Conservation (phyloP, 2,797 vertebrate species). For the Lepilemur septentrionalis region DNA sequence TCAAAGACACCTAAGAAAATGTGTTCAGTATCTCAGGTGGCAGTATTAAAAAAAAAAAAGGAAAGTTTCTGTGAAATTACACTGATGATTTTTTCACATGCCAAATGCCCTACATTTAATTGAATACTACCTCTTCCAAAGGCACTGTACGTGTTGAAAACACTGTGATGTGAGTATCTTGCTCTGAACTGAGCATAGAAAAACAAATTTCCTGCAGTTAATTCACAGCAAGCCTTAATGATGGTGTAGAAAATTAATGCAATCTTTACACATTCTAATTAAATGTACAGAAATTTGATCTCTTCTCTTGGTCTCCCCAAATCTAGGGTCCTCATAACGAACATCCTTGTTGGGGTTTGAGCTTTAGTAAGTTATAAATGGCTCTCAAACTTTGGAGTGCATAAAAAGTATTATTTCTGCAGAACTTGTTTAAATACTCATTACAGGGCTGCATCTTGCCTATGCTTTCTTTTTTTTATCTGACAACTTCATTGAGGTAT, state of each 20-base stretch:
- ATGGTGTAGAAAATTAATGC: conserved; percentile 23
- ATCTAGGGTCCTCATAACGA: not conserved
- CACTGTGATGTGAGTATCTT: not conserved
- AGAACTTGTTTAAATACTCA: not conserved
- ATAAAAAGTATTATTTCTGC: not conserved
- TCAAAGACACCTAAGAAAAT: conserved; percentile 58
- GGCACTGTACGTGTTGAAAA: conserved; percentile 46
- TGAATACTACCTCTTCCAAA: conserved; percentile 3
- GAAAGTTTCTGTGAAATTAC: conserved; percentile 68
- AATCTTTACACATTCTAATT: conserved; percentile 51
- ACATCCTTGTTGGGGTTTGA: not conserved
- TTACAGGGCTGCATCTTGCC: accelerated
- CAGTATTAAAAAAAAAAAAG: conserved; percentile 30
- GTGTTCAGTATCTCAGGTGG: conserved; percentile 45
- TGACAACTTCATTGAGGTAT: not conserved
- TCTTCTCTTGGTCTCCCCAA: conserved; percentile 4
- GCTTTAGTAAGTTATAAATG: not conserved
- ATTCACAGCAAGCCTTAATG: conserved; percentile 13
- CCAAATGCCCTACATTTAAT: conserved; percentile 64
- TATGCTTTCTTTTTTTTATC: not conserved
- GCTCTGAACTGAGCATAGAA: not conserved
- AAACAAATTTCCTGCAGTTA: conserved; percentile 44
- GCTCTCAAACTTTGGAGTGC: not conserved
- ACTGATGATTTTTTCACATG: conserved; percentile 61
- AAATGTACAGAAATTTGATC: conserved; percentile 26